Conservation (phyloP, 2,888 invertebrate genomes). For the Fragum fragum region DNA sequence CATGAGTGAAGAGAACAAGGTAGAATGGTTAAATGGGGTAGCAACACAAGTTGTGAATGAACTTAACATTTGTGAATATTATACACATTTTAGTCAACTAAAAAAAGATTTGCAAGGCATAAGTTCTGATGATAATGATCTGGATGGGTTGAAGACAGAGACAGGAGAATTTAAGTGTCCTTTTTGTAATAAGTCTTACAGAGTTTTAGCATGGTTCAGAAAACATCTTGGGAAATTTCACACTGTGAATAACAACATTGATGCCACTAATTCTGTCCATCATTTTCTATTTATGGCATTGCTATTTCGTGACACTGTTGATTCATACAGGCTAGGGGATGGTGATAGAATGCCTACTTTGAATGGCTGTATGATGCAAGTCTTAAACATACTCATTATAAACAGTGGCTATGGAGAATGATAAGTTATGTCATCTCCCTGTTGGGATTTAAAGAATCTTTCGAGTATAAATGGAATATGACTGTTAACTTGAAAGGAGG, state of each 20-base stretch:
- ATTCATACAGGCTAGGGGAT: constrained; percentile 26
- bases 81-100: constrained; percentile 17
- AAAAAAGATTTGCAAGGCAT: constrained; percentile 15
- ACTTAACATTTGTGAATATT: constrained; percentile 27
- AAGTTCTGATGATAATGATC: constrained; percentile 16
- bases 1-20: constrained; percentile 11
- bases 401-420: constrained; percentile 44
- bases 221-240: constrained; percentile 25
- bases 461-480: constrained; percentile 45
- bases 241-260: constrained; percentile 7
- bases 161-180: constrained; percentile 28
- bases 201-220: constrained; percentile 22
- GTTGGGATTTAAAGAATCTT: constrained; percentile 18
- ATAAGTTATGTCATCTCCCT: constrained; percentile 24
- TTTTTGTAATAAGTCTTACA: constrained; percentile 43
- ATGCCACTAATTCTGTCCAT: constrained; percentile 23
- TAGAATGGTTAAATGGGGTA: constrained; percentile 22
- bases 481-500: constrained; percentile 42
- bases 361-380: constrained; percentile 24
- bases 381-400: constrained; percentile 33
- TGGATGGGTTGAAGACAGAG: constrained; percentile 30
- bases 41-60: constrained; percentile 25
- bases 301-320: constrained; percentile 37
- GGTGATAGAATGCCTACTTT: constrained; percentile 35
- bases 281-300: constrained; percentile 37